A percentile compares a stretch with the other conserved stretches of the same genome.
phyloP scores from a whole-genome alignment of 2,888 invertebrate genomes.

The Drosophila kokeensis region DNA sequence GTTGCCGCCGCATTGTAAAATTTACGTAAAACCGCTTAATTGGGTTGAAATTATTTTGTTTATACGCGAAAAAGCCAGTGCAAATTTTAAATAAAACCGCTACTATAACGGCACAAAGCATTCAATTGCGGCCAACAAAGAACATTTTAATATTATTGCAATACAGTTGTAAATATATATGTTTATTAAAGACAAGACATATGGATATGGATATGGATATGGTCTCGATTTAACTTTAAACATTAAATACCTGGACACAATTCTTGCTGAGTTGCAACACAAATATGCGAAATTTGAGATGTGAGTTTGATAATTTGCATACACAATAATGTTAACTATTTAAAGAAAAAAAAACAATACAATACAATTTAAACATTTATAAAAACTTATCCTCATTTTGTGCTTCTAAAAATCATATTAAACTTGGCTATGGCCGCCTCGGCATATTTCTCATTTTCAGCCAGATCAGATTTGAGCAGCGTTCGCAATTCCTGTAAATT shows the following conservation, averaged over 20 bases:
- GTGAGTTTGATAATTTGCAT: background rate
- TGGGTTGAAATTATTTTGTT: constrained; percentile 73
- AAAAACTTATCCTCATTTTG: background rate
- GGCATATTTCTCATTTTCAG: constrained; percentile 81
- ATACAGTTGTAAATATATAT: background rate
- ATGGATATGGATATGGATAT: background rate
- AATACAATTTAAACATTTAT: constrained; percentile 2
- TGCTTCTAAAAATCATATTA: constrained; percentile 73
- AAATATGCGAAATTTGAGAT: background rate
- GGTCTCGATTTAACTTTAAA: background rate
- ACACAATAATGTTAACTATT: background rate
- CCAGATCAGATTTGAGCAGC: constrained; percentile 80
- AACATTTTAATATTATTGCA: constrained; percentile 27
- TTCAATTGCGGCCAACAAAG: constrained; percentile 50
- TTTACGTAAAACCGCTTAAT: constrained; percentile 69
- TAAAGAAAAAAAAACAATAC: background rate
- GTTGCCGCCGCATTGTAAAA: constrained; percentile 54
- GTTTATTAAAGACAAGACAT: constrained; percentile 1
- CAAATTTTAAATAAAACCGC: constrained; percentile 51
- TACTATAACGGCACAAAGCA: constrained; percentile 53
- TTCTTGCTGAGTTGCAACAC: background rate
- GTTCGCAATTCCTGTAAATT: constrained; percentile 86
- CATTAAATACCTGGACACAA: background rate
- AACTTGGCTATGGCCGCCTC: constrained; percentile 81
- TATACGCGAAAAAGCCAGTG: constrained; percentile 47